A percentile compares a stretch with the other conserved stretches of the same genome.
Conservation (phyloP, 2,888 invertebrate species). For the Erebia epiphron region DNA sequence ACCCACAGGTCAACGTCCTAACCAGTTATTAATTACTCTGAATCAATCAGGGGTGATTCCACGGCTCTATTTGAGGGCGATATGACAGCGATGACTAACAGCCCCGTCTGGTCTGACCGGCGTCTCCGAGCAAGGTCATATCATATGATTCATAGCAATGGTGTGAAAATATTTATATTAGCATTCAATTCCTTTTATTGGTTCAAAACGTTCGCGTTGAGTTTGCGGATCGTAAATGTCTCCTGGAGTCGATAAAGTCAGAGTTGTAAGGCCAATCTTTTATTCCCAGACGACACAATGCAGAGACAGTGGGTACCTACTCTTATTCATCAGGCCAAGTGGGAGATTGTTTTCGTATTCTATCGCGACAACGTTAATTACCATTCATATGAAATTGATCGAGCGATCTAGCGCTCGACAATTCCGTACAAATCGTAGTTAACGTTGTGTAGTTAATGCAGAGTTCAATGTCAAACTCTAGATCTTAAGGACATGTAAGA, state of each 20-base stretch:
- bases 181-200: constrained; percentile 23
- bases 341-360: too few relatives aligned
- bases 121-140: constrained; percentile 49
- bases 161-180: constrained; percentile 24
- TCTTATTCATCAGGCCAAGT: not conserved
- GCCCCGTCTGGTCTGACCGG: constrained; percentile 44
- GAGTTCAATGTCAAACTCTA: too few relatives aligned
- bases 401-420: too few relatives aligned
- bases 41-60: constrained; percentile 35
- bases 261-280: not conserved
- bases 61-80: constrained; percentile 31
- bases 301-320: not conserved
- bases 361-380: too few relatives aligned
- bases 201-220: constrained; percentile 1
- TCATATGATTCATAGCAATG: constrained; percentile 39
- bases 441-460: too few relatives aligned
- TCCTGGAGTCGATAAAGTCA: constrained; percentile 5
- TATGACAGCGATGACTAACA: constrained; percentile 40
- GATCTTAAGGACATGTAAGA: too few relatives aligned
- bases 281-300: not conserved
- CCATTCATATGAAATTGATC: too few relatives aligned
- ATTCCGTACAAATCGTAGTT: too few relatives aligned
- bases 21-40: constrained; percentile 22
- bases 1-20: constrained; percentile 10
- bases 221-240: constrained; percentile 16